A percentile compares a stretch with the other conserved stretches of the same genome.
phyloP scores from a whole-genome alignment of 1,140 invertebrate species.

The Leptestheria dahalacensis region DNA sequence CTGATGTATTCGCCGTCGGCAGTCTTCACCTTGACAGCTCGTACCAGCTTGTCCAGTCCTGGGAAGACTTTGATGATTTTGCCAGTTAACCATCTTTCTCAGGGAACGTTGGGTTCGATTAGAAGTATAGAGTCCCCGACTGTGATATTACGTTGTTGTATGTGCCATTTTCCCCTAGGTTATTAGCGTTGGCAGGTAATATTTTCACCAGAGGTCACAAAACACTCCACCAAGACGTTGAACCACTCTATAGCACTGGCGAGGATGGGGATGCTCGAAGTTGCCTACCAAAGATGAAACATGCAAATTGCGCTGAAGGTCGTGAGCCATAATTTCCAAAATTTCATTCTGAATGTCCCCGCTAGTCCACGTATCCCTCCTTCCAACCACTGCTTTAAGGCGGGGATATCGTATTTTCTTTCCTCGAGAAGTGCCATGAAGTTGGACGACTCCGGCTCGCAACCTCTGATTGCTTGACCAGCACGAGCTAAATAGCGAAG shows the following conservation, averaged over 20 bases:
- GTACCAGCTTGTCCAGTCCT: constrained; percentile 20
- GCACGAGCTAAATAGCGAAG: not conserved
- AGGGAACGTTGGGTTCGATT: constrained; percentile 21
- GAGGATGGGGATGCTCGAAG: too few relatives aligned
- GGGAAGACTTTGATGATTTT: constrained; percentile 22
- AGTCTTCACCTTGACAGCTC: constrained; percentile 18
- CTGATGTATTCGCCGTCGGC: not conserved
- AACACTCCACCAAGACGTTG: too few relatives aligned
- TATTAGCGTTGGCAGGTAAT: constrained; percentile 18
- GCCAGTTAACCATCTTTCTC: constrained; percentile 25
- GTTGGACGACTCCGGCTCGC: not conserved
- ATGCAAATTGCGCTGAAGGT: too few relatives aligned
- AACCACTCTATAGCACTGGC: too few relatives aligned
- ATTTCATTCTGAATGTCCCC: not conserved
- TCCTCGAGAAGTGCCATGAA: not conserved
- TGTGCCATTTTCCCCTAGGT: constrained; percentile 7
- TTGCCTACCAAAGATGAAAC: too few relatives aligned
- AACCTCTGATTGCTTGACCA: not conserved
- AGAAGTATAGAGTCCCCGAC: constrained; percentile 20
- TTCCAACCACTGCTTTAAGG: not conserved
- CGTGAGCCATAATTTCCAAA: not conserved
- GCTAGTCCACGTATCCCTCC: not conserved
- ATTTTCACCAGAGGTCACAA: too few relatives aligned
- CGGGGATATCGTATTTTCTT: not conserved
- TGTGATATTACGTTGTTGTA: constrained; percentile 1